Base-by-base conservation (phyloP, 2,888 invertebrate species). In the Acrobasis suavella region DNA sequence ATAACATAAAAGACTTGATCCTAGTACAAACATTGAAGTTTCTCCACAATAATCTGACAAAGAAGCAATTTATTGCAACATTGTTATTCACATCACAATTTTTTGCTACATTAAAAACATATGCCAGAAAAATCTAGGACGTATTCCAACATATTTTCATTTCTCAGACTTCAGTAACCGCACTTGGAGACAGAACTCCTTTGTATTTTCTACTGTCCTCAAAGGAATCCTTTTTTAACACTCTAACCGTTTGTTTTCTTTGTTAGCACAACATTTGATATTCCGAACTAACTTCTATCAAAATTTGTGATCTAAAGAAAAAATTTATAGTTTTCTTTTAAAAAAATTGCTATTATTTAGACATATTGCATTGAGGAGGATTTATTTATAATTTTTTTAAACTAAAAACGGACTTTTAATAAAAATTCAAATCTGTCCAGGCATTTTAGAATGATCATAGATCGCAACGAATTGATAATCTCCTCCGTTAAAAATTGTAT, bases 171-270 rank as follows among this genome's bases (percentile, higher is more conserved):
- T 50, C 59, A 52, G 50, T 39, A 60, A 42, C 51, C 17, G 17
- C 50, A 50, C 39, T 60, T 50, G 39, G 39, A 50, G 50, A 60
- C 60, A 60, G 60, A 60, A 51, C 22, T 59, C 17, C 42, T 51
- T 60, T 60, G 51, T 60, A 39, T 51, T 60, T 60, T 42, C 51
- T 60, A 51, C 60, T 51, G 22, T 60, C 9, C 51, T 51, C 51
- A 60, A 60, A 52, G 51, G 60, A 51, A 51, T 51, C 51, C 60
- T 60, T 60, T 60, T 60, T 60, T 60, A 52, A 42, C 42, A 51
- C 51, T 51, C 51, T 60, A 52, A 60, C 42, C 60, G 60, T 52
- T 60, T 60, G 50, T 51, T 60, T 60, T 60, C 51, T 60, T 60
- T 60, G 49, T 50, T 50, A 50, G 50, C 38, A 60, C 60, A 42